Conservation (phyloP, 1,140 invertebrate species). For the Periplaneta americana region DNA sequence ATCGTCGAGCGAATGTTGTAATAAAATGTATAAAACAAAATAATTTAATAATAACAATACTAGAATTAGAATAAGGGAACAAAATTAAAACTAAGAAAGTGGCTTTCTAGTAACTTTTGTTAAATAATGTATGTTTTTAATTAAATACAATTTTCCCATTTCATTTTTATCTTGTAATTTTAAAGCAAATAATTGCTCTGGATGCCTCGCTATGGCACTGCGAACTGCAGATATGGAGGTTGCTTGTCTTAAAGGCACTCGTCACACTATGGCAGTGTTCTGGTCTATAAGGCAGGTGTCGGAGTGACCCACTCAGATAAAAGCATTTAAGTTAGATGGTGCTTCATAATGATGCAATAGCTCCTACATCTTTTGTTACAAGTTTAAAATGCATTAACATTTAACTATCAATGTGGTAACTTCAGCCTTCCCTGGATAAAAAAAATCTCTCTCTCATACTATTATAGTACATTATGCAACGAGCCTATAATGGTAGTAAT, state of each 20-base stretch:
- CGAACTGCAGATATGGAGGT: not conserved
- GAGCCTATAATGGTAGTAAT: too few species aligned
- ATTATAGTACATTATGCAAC: too few species aligned
- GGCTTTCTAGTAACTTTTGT: not conserved
- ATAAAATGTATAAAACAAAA: not conserved
- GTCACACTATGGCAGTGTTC: not conserved
- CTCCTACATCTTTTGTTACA: not conserved
- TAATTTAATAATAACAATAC: too few species aligned
- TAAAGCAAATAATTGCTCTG: not conserved
- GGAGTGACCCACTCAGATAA: not conserved
- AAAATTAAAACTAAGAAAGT: not conserved
- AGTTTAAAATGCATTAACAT: not conserved
- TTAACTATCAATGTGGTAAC: not conserved
- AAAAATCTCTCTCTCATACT: too few species aligned
- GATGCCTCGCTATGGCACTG: not conserved
- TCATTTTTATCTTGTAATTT: not conserved
- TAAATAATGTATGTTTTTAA: not conserved
- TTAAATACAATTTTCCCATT: not conserved
- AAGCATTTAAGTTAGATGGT: not conserved
- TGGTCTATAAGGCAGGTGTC: not conserved
- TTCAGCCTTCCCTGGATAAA: too few species aligned
- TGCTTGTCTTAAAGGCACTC: not conserved
- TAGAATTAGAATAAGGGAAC: too few species aligned
- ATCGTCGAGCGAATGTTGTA: too few species aligned
- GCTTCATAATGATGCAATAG: not conserved